Conservation (phyloP, 1,140 invertebrate species). For the Leptestheria dahalacensis region DNA sequence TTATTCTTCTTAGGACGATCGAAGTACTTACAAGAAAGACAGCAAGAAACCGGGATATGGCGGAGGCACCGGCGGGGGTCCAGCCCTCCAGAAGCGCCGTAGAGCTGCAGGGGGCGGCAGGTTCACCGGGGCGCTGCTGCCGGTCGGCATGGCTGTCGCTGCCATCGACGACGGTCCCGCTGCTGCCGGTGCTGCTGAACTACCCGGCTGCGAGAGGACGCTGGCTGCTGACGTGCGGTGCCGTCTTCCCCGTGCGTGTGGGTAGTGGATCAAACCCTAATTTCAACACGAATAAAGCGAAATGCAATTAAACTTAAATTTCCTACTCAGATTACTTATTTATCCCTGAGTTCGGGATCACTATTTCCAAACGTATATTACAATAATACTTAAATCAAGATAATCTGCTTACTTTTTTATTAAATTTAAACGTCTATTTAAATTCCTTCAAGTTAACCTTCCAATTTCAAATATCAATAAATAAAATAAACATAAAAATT, state of each 20-base stretch:
- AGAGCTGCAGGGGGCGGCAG: constrained; percentile 22
- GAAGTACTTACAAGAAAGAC: constrained; percentile 55
- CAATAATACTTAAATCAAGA: no score
- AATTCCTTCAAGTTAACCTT: no score
- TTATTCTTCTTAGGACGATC: no score
- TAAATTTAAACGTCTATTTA: no score
- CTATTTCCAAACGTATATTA: no score
- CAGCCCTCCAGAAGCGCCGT: constrained; percentile 25
- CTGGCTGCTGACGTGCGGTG: background rate
- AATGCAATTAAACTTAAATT: background rate
- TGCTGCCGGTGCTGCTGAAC: background rate
- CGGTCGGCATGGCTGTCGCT: constrained; percentile 18
- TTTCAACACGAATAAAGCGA: background rate
- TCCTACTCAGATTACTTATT: no score
- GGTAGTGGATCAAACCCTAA: background rate
- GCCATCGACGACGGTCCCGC: constrained; percentile 7
- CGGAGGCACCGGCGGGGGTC: constrained; percentile 24
- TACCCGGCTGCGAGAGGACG: background rate
- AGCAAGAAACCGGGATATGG: constrained; percentile 47
- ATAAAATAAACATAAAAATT: no score
- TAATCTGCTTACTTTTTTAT: no score
- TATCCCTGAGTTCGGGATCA: no score
- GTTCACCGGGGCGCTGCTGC: constrained; percentile 17
- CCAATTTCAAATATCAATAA: no score
- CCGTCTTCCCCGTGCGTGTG: background rate